These are phyloP conservation scores for Danio kyathit DNA, from an alignment of 2,797 vertebrate species.

Conservation along the genomic window DNA sequence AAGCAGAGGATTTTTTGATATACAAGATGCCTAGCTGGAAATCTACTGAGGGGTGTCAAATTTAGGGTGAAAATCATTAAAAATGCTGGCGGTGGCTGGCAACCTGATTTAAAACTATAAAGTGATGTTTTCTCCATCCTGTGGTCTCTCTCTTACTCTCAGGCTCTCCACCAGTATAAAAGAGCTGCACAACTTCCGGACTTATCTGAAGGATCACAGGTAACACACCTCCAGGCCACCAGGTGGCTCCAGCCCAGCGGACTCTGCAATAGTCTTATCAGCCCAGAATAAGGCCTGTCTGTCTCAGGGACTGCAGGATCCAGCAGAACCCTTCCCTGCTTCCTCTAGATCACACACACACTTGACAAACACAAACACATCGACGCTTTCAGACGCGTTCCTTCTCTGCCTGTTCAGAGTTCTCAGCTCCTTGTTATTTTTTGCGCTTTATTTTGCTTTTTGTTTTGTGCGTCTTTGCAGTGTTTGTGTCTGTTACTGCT, in stretches of 20 bases:
- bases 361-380: too few relatives aligned
- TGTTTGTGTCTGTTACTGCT: background rate
- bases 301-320: constrained; percentile 70
- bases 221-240: constrained; percentile 77
- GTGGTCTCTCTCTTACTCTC: background rate
- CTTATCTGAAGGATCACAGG: constrained; percentile 87
- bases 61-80: too few relatives aligned
- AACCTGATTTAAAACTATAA: background rate
- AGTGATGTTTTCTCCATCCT: background rate
- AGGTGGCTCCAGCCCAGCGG: constrained; percentile 57
- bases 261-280: constrained; percentile 63
- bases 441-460: background rate
- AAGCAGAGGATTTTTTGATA: too few relatives aligned
- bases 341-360: background rate
- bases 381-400: too few relatives aligned
- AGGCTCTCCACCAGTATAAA: constrained; percentile 95
- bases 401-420: background rate
- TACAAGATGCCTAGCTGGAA: too few relatives aligned
- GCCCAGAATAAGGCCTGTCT: constrained; percentile 70
- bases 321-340: constrained; percentile 12
- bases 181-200: constrained; percentile 91
- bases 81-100: too few relatives aligned
- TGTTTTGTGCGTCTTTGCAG: background rate
- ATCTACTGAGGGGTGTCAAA: too few relatives aligned
- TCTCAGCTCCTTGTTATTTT: background rate